Conservation (phyloP, 2,113 vertebrate species). For the Coregonus clupeaformis region DNA sequence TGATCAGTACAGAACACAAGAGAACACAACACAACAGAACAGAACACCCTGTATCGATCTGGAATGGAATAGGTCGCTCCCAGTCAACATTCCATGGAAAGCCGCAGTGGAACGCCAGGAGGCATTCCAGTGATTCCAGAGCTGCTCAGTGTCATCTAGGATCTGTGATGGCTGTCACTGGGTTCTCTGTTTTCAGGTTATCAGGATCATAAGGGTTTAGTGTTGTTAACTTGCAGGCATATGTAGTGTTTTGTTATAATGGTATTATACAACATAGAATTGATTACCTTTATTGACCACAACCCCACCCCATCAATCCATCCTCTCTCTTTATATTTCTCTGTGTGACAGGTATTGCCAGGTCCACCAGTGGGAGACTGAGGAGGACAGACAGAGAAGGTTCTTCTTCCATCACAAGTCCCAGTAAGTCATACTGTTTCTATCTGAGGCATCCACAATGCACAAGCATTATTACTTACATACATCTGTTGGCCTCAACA, state of each 20-base stretch:
- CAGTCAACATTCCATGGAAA: neutral
- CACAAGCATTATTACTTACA: too few species aligned
- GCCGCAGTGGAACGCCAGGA: neutral
- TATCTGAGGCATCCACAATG: neutral
- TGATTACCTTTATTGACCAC: too few species aligned
- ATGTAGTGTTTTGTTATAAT: neutral
- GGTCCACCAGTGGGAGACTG: constrained; percentile 60
- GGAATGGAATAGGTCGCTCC: neutral
- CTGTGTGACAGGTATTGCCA: constrained; percentile 45
- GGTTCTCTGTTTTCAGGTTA: neutral
- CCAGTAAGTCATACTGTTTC: constrained; percentile 60
- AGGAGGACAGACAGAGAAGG: constrained; percentile 66
- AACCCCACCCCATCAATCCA: too few species aligned
- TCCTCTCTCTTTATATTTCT: too few species aligned
- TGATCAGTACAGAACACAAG: too few species aligned
- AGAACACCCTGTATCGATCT: neutral
- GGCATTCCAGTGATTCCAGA: neutral
- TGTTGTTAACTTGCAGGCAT: neutral
- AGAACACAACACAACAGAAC: neutral
- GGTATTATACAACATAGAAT: too few species aligned
- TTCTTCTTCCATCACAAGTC: constrained; percentile 57
- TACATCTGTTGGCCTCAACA: too few species aligned
- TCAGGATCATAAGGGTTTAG: neutral
- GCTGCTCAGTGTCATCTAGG: neutral
- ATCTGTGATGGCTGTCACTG: neutral